phyloP scores from a whole-genome alignment of 2,113 vertebrate genomes.

The Murina feae region DNA sequence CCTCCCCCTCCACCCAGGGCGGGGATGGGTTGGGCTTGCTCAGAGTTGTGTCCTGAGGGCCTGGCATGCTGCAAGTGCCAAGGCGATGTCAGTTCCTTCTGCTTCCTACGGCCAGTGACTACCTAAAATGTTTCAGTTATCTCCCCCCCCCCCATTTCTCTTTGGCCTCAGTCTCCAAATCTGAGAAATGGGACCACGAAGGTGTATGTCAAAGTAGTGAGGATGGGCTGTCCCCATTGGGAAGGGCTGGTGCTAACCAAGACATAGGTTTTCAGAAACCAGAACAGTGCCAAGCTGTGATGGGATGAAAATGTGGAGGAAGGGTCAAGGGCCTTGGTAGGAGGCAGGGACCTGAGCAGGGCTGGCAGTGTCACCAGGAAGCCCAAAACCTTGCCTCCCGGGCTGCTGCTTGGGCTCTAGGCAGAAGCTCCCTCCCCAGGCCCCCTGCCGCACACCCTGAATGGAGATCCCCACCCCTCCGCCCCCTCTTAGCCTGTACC shows the following conservation, averaged over 20 bases:
- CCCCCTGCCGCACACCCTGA: too few relatives aligned
- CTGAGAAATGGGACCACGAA: background rate
- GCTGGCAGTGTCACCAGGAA: background rate
- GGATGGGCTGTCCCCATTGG: background rate
- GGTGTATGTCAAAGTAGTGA: background rate
- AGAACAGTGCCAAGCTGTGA: background rate
- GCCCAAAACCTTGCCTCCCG: too few relatives aligned
- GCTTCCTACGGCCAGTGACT: background rate
- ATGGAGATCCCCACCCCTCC: background rate
- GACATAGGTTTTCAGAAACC: background rate
- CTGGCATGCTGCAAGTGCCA: background rate
- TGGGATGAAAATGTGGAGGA: background rate
- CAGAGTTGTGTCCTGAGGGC: background rate
- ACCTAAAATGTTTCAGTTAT: background rate
- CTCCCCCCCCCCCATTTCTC: background rate
- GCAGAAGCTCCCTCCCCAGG: background rate
- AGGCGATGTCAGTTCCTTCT: background rate
- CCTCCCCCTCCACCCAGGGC: too few relatives aligned
- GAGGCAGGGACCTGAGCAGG: background rate
- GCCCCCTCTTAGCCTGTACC: background rate
- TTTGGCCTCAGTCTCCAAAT: background rate
- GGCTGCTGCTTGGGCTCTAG: background rate
- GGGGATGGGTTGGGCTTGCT: background rate
- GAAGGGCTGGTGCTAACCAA: background rate
- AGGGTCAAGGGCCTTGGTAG: background rate